A percentile compares a stretch with the other conserved stretches of the same genome.
Evolutionary conservation across 2,797 vertebrate species (phyloP).

Genomic region (Knipowitschia caucasica): DNA sequence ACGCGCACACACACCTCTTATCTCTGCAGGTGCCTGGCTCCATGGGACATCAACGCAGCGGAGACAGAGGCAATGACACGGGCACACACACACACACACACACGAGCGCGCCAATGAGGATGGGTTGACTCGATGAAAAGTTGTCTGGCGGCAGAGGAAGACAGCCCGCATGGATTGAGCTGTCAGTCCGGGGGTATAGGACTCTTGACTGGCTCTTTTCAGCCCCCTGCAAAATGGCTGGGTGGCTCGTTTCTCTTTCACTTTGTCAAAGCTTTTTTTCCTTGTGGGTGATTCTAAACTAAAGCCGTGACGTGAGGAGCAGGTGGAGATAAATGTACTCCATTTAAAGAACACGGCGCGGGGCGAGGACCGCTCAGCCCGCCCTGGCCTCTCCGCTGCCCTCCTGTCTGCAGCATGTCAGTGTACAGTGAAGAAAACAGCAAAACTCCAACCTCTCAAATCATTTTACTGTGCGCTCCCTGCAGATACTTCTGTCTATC

Average conservation of each 20-base stretch:
- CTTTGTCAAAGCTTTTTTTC: slow-evolving; percentile 42
- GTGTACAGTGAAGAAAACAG: slow-evolving; percentile 27
- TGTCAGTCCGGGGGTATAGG: slow-evolving; percentile 31
- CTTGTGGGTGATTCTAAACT: slow-evolving; percentile 28
- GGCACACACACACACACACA: slow-evolving; percentile 10
- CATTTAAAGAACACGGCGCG: slow-evolving; percentile 29
- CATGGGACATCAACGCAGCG: slow-evolving; percentile 55
- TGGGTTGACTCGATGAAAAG: slow-evolving; percentile 37
- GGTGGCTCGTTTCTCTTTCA: slow-evolving; percentile 25
- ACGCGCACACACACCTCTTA: slow-evolving; percentile 36
- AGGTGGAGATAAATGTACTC: slow-evolving; percentile 37
- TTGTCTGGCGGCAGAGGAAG: slow-evolving; percentile 26
- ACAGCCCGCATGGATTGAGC: slow-evolving; percentile 34
- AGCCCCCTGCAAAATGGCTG: slow-evolving; percentile 33
- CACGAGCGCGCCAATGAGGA: slow-evolving; percentile 14
- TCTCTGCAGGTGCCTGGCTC: slow-evolving; percentile 55
- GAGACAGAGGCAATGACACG: slow-evolving; percentile 47
- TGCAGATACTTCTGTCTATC: slow-evolving; percentile 29
- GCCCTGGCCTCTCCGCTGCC: neutral
- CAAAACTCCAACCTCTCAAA: neutral
- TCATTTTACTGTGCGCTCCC: slow-evolving; percentile 19
- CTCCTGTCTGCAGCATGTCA: slow-evolving; percentile 40
- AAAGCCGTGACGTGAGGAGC: slow-evolving; percentile 18
- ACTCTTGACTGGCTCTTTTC: slow-evolving; percentile 36
- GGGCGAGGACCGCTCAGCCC: slow-evolving; percentile 12